These are phyloP conservation scores for Lomographa bimaculata DNA, from an alignment of 2,888 invertebrate genomes.

Conservation along the genomic window DNA sequence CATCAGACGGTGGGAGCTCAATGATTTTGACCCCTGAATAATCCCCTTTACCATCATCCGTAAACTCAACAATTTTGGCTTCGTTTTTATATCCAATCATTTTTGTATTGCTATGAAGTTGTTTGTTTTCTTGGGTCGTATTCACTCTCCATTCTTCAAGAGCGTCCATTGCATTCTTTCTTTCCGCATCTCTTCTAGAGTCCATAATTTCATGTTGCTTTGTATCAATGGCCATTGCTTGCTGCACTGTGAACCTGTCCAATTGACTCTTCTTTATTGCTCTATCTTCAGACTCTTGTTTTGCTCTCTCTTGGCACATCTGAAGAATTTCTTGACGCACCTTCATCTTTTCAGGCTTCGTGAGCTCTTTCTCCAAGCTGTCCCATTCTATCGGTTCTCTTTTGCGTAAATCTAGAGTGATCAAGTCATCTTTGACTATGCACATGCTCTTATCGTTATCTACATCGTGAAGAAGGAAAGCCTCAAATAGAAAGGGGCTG, in stretches of 20 bases:
- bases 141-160: constrained; percentile 84
- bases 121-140: constrained; percentile 31
- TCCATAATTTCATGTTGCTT: constrained; percentile 85
- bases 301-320: constrained; percentile 79
- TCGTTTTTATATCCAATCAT: constrained; percentile 29
- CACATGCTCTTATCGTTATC: constrained; percentile 86
- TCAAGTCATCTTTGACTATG: constrained; percentile 83
- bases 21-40: constrained; percentile 21
- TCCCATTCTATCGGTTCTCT: constrained; percentile 81
- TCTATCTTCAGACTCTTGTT: constrained; percentile 80
- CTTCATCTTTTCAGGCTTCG: constrained; percentile 81
- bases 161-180: constrained; percentile 85
- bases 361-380: constrained; percentile 77
- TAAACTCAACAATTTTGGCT: constrained; percentile 51
- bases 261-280: constrained; percentile 77
- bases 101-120: constrained; percentile 12
- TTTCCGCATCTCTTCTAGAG: constrained; percentile 83
- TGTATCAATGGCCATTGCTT: constrained; percentile 74
- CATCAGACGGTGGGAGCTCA: constrained; percentile 16
- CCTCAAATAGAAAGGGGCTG: constrained; percentile 89
- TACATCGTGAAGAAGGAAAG: constrained; percentile 86
- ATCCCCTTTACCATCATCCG: constrained; percentile 37
- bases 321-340: constrained; percentile 83
- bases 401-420: constrained; percentile 88
- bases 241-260: constrained; percentile 79